Base-by-base conservation (phyloP, 2,797 vertebrate species). In the Amazonetta brasiliensis region DNA sequence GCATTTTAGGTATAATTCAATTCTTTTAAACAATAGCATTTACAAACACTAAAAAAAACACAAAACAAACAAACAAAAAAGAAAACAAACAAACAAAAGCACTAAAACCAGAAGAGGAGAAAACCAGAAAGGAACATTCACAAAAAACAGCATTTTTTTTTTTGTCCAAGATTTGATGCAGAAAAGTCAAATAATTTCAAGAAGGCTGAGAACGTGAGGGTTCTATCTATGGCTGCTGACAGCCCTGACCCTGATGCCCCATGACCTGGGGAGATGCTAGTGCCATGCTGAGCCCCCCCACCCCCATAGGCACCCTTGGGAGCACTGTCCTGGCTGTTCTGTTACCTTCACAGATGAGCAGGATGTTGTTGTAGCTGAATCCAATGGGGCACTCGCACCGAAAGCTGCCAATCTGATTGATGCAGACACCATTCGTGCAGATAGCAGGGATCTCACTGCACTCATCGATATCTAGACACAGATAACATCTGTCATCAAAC, bases 331-430 rank as follows among this genome's bases (percentile, higher is more conserved):
- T 7, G 5, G 50, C 21, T 39, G 58, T 68, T 33, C 30, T 0
- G 1, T 80, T 97, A 99, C 99, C 99, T 99, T 99, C 98, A 1
- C 99, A 99, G 96, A 99, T 98, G 91, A 99, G 98, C 75, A 99
- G 97, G 85, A 98, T 98, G 95, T 99, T 98, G 98, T 99, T 99
- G 98, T 99, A 99, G 97, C 98, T 98, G 98, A 99, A 99, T 72
- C 99, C 99, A 82, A 98, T 98, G 8, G 98, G 99, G 89, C 99
- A 99, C 97, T 99, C 98, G 41, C 99, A 99, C 80, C 98, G 98
- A 98, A 99, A 99, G 95, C 99, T 99, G 63, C 99, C 99, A 0
- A 99, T 99, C 94, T 99, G 99, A 98, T 99, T 99, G 98, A 99
- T 98, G 94, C 99, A 99, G 75, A 99, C 98, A 2, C 99, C 99